A percentile compares a stretch with the other conserved stretches of the same genome.
Evolutionary conservation across 2,888 invertebrate genomes (phyloP).

Genomic region (Parthenolecanium corni): DNA sequence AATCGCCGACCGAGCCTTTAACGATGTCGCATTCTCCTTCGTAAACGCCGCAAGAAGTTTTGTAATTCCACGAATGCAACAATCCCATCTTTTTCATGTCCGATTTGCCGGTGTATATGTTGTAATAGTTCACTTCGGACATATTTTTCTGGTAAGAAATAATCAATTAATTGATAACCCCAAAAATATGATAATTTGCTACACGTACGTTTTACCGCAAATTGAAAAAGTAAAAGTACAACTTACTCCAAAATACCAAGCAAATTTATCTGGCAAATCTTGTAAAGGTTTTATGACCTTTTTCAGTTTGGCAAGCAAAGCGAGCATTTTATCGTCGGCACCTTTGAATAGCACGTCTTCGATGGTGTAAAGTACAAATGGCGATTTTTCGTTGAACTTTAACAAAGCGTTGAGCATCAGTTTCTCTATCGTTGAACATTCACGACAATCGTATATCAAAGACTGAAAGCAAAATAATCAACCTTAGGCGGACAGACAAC

Average conservation of each 20-base stretch:
- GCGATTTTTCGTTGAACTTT: slow-evolving; percentile 35
- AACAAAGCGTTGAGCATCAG: background rate
- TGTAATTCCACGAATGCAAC: slow-evolving; percentile 58
- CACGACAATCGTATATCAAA: background rate
- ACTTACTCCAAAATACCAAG: slow-evolving; percentile 69
- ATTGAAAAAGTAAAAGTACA: background rate
- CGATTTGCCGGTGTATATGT: slow-evolving; percentile 59
- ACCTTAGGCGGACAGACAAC: too few species aligned
- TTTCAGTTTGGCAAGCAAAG: slow-evolving; percentile 43
- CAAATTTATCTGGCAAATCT: slow-evolving; percentile 66
- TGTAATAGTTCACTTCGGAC: slow-evolving; percentile 56
- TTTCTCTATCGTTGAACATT: background rate
- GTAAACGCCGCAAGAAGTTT: slow-evolving; percentile 46
- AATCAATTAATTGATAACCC: slow-evolving; percentile 8
- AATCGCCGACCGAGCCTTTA: slow-evolving; percentile 64
- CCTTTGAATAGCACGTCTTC: slow-evolving; percentile 67
- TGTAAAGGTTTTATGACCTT: slow-evolving; percentile 38
- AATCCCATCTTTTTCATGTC: slow-evolving; percentile 56
- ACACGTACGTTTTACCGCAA: too few species aligned
- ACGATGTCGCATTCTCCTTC: slow-evolving; percentile 52
- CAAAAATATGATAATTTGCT: background rate
- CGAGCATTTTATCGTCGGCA: slow-evolving; percentile 59
- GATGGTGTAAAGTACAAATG: slow-evolving; percentile 52
- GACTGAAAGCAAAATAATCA: too few species aligned
- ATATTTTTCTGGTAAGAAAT: slow-evolving; percentile 54